Evolutionary conservation across 2,888 invertebrate genomes (phyloP).

Genomic region (Marronus borbonicus): DNA sequence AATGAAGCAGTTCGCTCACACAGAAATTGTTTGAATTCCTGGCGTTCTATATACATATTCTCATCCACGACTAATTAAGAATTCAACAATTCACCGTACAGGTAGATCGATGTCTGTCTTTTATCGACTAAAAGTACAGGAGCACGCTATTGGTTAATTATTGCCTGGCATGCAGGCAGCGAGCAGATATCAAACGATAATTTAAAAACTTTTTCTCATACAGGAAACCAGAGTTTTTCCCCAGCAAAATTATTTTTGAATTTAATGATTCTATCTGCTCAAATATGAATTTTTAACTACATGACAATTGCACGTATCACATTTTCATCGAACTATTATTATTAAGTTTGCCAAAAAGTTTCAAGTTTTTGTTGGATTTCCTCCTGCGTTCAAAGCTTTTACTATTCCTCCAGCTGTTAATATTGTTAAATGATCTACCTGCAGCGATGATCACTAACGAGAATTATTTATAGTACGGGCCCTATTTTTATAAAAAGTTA

Average conservation of each 20-base stretch:
- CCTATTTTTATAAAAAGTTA: no score
- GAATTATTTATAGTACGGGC: no score
- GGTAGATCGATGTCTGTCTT: constrained; percentile 30
- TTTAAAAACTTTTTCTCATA: constrained; percentile 58
- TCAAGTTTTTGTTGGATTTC: constrained; percentile 21
- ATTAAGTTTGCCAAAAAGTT: constrained; percentile 2
- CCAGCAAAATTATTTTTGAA: constrained; percentile 53
- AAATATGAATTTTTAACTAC: constrained; percentile 43
- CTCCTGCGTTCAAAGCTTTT: neutral
- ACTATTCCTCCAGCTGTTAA: neutral
- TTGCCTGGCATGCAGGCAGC: constrained; percentile 58
- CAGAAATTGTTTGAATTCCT: neutral
- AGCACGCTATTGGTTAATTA: constrained; percentile 59
- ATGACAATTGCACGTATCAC: constrained; percentile 31
- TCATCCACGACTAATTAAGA: constrained; percentile 16
- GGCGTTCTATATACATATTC: constrained; percentile 3
- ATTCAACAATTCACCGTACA: constrained; percentile 17
- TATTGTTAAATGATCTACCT: neutral
- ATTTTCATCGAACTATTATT: constrained; percentile 31
- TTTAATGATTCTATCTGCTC: constrained; percentile 47
- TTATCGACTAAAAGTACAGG: constrained; percentile 54
- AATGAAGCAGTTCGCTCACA: neutral
- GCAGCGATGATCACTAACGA: neutral
- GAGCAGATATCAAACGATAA: constrained; percentile 57
- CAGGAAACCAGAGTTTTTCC: constrained; percentile 48